Conservation (phyloP, 2,888 invertebrate genomes). For the Cerastoderma edule region DNA sequence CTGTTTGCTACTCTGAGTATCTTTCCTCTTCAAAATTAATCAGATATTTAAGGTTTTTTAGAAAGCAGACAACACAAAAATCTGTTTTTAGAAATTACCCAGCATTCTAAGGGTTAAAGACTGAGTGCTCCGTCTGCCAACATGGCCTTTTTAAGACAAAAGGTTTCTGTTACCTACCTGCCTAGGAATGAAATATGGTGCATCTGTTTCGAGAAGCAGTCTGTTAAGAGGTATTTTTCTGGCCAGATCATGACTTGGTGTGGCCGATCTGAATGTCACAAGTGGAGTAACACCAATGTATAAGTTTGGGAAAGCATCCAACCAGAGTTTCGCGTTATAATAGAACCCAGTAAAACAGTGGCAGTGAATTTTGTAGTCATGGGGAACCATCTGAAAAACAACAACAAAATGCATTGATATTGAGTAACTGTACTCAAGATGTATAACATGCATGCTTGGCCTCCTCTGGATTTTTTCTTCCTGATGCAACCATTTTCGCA, state of each 20-base stretch:
- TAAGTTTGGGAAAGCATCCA: conserved; percentile 83
- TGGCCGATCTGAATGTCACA: conserved; percentile 79
- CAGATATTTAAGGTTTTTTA: no score
- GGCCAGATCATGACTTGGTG: conserved; percentile 80
- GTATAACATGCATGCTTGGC: neutral
- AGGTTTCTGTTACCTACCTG: conserved; percentile 72
- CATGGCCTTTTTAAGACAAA: no score
- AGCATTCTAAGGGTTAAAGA: no score
- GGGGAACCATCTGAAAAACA: conserved; percentile 77
- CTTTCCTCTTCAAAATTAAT: no score
- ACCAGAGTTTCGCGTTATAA: conserved; percentile 82
- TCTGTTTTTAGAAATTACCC: no score
- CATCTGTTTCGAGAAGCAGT: conserved; percentile 85
- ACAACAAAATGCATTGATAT: neutral
- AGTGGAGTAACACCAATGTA: conserved; percentile 84
- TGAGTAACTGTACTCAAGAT: no score
- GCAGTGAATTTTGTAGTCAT: conserved; percentile 83
- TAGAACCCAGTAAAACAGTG: conserved; percentile 84
- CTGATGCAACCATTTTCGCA: no score
- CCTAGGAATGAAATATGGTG: conserved; percentile 85
- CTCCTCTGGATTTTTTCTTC: neutral
- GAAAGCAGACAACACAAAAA: no score
- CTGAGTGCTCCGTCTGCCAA: no score
- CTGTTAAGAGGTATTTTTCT: conserved; percentile 82
- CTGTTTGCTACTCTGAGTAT: no score